Percentiles rank a stretch among this genome's conserved stretches.
Conservation (phyloP, 2,797 vertebrate genomes). For the Phataginus tricuspis region DNA sequence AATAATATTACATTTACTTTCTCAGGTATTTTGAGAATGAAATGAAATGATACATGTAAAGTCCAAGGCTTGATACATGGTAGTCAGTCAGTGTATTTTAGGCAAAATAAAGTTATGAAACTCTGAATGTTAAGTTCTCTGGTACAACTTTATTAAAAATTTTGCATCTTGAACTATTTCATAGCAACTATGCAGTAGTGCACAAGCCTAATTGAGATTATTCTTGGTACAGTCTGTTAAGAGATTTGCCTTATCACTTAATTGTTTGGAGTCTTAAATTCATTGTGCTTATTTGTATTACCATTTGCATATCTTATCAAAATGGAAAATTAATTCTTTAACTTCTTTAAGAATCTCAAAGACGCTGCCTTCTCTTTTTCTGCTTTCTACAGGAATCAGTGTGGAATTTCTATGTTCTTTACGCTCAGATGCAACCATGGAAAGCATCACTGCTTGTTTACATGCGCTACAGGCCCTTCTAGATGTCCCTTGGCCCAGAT, state of each 20-base stretch:
- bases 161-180: slow-evolving; percentile 20
- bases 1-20: background rate
- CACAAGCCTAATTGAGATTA: background rate
- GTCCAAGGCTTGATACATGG: background rate
- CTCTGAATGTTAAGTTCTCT: background rate
- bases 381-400: slow-evolving; percentile 89
- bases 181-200: background rate
- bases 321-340: slow-evolving; percentile 18
- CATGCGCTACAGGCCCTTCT: slow-evolving; percentile 91
- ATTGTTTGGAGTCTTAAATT: background rate
- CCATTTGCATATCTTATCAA: slow-evolving; percentile 7
- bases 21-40: slow-evolving; percentile 5
- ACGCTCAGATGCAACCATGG: slow-evolving; percentile 92
- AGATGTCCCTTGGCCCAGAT: slow-evolving; percentile 92
- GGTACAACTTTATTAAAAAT: slow-evolving; percentile 21
- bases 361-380: background rate
- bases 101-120: background rate
- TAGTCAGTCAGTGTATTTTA: slow-evolving; percentile 10
- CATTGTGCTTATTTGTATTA: slow-evolving; percentile 20
- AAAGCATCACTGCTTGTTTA: slow-evolving; percentile 93
- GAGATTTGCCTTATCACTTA: background rate
- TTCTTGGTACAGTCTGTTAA: background rate
- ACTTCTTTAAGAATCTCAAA: slow-evolving; percentile 26
- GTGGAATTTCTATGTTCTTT: slow-evolving; percentile 96
- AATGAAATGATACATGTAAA: background rate